Evolutionary conservation across 2,113 vertebrate species (phyloP).

Genomic region (Nothoprocta perdicaria): DNA sequence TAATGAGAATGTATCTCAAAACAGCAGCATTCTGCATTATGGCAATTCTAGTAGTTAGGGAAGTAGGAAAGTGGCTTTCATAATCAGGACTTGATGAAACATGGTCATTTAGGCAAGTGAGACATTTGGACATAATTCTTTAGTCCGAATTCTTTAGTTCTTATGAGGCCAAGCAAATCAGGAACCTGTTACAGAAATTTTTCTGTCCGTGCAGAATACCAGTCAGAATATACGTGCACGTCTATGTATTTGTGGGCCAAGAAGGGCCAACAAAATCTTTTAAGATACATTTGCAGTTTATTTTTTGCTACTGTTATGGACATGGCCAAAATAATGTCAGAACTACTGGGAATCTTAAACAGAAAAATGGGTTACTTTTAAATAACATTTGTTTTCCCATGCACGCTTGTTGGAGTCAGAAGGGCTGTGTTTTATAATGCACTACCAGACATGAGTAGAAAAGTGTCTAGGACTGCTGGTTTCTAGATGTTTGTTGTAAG

Average conservation of each 20-base stretch:
- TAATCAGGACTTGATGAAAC: background rate
- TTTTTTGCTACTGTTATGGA: slow-evolving; percentile 17
- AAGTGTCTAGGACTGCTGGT: background rate
- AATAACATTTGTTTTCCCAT: background rate
- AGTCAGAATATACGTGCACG: background rate
- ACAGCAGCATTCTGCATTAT: background rate
- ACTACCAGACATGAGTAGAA: background rate
- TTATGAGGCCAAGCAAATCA: background rate
- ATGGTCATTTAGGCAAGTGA: background rate
- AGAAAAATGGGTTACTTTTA: background rate
- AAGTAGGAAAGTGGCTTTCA: background rate
- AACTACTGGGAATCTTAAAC: slow-evolving; percentile 7
- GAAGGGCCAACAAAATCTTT: background rate
- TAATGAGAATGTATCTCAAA: rapidly evolving
- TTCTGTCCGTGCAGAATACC: background rate
- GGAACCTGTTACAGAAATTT: background rate
- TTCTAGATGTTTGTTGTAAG: background rate
- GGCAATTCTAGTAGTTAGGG: background rate
- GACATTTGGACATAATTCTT: background rate
- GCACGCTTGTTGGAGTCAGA: background rate
- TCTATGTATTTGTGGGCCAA: background rate
- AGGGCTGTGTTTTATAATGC: background rate
- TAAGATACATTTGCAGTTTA: background rate
- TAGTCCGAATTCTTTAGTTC: background rate
- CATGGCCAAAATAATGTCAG: slow-evolving; percentile 19